These are phyloP conservation scores for Masnerella sp. DNA, from an alignment of 2,888 invertebrate genomes.

Conservation along the genomic window DNA sequence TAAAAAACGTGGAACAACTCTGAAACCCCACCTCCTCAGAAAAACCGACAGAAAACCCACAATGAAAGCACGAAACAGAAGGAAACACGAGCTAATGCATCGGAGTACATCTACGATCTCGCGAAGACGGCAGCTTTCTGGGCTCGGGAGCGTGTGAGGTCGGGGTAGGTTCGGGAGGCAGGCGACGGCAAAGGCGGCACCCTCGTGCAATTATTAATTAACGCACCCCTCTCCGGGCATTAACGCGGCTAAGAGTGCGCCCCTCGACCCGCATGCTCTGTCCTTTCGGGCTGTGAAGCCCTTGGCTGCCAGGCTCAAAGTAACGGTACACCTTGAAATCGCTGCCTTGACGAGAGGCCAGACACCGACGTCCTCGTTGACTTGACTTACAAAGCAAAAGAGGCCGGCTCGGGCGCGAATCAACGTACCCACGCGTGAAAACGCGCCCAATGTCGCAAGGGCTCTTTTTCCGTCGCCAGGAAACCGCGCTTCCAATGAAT, in stretches of 20 bases:
- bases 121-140: too few relatives aligned
- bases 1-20: too few relatives aligned
- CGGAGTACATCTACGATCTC: too few relatives aligned
- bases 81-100: too few relatives aligned
- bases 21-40: too few relatives aligned
- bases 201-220: slow-evolving; percentile 77
- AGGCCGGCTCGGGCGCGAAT: slow-evolving; percentile 53
- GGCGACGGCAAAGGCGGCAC: slow-evolving; percentile 60
- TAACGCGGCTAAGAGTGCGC: slow-evolving; percentile 77
- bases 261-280: slow-evolving; percentile 38
- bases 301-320: slow-evolving; percentile 69
- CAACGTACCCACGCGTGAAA: slow-evolving; percentile 61
- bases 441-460: slow-evolving; percentile 57
- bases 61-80: too few relatives aligned
- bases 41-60: too few relatives aligned
- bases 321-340: slow-evolving; percentile 74
- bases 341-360: slow-evolving; percentile 62
- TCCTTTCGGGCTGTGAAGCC: slow-evolving; percentile 62
- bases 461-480: slow-evolving; percentile 54
- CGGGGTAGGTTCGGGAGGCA: slow-evolving; percentile 51
- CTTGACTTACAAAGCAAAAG: slow-evolving; percentile 70
- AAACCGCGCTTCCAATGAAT: slow-evolving; percentile 48
- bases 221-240: slow-evolving; percentile 76
- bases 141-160: slow-evolving; percentile 42
- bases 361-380: slow-evolving; percentile 63